Percentiles rank a stretch among this genome's conserved stretches.
phyloP scores from a whole-genome alignment of 2,113 vertebrate genomes.

The Poeciliopsis turrubarensis region DNA sequence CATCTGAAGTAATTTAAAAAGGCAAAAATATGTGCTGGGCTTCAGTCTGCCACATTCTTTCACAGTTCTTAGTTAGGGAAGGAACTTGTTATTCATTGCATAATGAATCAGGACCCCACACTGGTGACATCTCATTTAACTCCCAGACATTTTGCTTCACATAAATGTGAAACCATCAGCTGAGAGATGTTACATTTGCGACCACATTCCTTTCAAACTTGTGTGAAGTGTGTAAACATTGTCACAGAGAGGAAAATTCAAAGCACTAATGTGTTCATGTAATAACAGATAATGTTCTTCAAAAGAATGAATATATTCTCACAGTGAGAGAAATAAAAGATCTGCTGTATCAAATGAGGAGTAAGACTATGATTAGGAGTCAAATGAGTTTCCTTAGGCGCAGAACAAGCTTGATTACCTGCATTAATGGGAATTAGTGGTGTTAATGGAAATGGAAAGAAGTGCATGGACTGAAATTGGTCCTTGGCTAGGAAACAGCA shows the following conservation, averaged over 20 bases:
- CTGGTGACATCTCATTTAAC: conserved; percentile 6
- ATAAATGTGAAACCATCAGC: conserved; percentile 18
- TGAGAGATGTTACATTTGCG: neutral
- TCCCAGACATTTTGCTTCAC: neutral
- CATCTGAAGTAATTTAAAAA: conserved; percentile 23
- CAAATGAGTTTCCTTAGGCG: conserved; percentile 50
- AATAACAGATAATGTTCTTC: conserved; percentile 1
- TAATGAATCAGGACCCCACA: neutral
- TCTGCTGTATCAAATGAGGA: conserved; percentile 34
- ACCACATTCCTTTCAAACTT: conserved; percentile 20
- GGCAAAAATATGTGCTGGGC: neutral
- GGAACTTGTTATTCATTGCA: neutral
- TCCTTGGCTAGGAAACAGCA: conserved; percentile 15
- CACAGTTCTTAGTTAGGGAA: neutral
- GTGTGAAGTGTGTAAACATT: conserved; percentile 15
- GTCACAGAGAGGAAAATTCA: conserved; percentile 11
- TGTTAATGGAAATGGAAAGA: conserved; percentile 31
- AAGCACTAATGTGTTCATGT: neutral
- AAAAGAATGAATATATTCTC: neutral
- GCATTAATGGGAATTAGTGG: conserved; percentile 41
- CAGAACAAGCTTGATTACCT: conserved; percentile 53
- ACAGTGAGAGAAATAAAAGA: conserved; percentile 9
- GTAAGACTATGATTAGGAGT: conserved; percentile 51
- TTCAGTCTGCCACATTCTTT: conserved; percentile 5
- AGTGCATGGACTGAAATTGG: conserved; percentile 28